Evolutionary conservation across 2,888 invertebrate genomes (phyloP).

Genomic region (Podabrus alpinus): DNA sequence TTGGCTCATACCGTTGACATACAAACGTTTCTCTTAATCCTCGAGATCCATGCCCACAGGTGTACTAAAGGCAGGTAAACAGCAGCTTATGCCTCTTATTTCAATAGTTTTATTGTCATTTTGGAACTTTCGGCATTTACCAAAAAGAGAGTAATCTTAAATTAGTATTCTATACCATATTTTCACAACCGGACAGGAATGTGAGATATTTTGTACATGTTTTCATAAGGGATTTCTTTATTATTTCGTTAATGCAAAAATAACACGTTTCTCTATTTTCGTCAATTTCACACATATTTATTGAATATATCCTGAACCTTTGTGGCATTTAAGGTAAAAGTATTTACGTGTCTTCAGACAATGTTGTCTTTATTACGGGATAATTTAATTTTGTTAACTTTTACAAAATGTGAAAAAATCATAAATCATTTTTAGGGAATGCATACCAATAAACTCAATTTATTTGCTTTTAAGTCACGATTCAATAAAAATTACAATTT

Average conservation of each 20-base stretch:
- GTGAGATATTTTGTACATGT: conserved; percentile 9
- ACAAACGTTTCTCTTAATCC: conserved; percentile 19
- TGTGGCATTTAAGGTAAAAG: neutral
- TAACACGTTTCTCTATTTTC: conserved; percentile 10
- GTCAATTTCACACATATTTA: neutral
- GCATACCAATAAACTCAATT: too few species aligned
- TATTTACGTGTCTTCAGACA: neutral
- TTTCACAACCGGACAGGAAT: conserved; percentile 19
- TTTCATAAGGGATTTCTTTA: conserved; percentile 13
- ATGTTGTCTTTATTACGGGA: neutral
- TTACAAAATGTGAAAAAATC: neutral
- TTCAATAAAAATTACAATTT: too few species aligned
- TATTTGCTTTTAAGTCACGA: too few species aligned
- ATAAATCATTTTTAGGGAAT: too few species aligned
- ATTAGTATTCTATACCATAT: conserved; percentile 28
- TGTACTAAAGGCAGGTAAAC: conserved; percentile 28
- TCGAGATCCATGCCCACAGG: conserved; percentile 26
- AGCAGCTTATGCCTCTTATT: conserved; percentile 5
- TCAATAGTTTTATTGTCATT: conserved; percentile 17
- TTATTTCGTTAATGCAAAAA: conserved; percentile 24
- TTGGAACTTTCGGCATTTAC: conserved; percentile 22
- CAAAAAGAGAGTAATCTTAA: conserved; percentile 27
- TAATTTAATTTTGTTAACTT: neutral
- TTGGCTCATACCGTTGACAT: conserved; percentile 15
- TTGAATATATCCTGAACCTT: neutral